These are phyloP conservation scores for Pollachius pollachius DNA, from an alignment of 2,113 vertebrate species.

Conservation along the genomic window DNA sequence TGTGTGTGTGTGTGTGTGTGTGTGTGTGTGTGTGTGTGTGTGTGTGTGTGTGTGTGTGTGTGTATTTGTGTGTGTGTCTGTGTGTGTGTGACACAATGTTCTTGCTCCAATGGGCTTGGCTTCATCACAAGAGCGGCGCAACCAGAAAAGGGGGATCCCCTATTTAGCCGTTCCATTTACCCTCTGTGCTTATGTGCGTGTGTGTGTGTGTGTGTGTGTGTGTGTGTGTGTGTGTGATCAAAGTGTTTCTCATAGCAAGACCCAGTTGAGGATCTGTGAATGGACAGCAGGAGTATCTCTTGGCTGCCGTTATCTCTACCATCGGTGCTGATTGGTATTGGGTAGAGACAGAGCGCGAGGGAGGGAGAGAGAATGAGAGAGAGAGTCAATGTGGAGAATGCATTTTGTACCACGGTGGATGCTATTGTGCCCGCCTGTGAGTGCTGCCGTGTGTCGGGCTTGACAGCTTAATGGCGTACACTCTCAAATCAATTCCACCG, in stretches of 20 bases:
- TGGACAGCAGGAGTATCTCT: constrained; percentile 23
- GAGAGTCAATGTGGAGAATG: constrained; percentile 47
- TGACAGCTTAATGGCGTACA: constrained; percentile 45
- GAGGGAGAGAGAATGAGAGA: constrained; percentile 36
- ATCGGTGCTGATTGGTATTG: constrained; percentile 65
- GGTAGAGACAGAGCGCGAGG: constrained; percentile 63
- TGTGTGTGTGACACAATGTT: constrained; percentile 15
- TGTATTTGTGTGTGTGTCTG: too few relatives aligned
- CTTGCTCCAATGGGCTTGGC: constrained; percentile 43
- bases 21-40: too few relatives aligned
- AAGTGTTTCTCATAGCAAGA: constrained; percentile 3
- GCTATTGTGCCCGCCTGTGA: constrained; percentile 48
- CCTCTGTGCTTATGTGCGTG: too few relatives aligned
- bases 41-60: too few relatives aligned
- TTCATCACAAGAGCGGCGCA: constrained; percentile 37
- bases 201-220: too few relatives aligned
- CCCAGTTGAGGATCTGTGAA: constrained; percentile 27
- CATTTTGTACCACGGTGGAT: constrained; percentile 38
- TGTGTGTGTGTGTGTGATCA: constrained; percentile 17
- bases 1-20: too few relatives aligned
- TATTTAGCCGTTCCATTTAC: not conserved
- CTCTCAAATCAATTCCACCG: constrained; percentile 52
- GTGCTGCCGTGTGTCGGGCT: constrained; percentile 43
- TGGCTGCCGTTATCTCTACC: constrained; percentile 46
- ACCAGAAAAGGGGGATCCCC: constrained; percentile 42